Percentiles rank a stretch among this genome's conserved stretches.
Evolutionary conservation across 2,797 vertebrate genomes (phyloP).

Genomic region (Odontamblyopus rebecca): DNA sequence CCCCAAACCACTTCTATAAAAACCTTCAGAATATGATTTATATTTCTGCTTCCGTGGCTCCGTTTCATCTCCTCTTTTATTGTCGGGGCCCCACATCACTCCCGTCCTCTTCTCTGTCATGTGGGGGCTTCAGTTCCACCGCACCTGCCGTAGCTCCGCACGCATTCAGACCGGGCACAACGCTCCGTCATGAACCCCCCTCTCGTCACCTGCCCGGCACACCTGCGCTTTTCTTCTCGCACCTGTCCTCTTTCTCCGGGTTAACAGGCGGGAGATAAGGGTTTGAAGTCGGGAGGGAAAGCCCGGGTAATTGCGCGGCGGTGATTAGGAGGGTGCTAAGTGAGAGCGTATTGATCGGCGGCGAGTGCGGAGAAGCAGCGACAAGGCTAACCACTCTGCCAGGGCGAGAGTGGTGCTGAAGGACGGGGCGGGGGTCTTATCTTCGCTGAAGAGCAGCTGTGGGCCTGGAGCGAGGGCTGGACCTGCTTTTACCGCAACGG

Average conservation of each 20-base stretch:
- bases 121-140: not conserved
- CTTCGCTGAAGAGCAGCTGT: conserved; percentile 26
- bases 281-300: conserved; percentile 34
- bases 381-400: conserved; percentile 11
- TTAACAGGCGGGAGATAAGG: conserved; percentile 44
- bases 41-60: not conserved
- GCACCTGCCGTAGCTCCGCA: not conserved
- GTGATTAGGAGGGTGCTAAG: conserved; percentile 39
- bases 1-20: not conserved
- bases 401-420: conserved; percentile 22
- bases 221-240: conserved; percentile 55
- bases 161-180: too few species aligned
- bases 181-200: conserved; percentile 52
- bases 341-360: conserved; percentile 42
- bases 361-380: conserved; percentile 14
- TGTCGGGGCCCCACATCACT: too few species aligned
- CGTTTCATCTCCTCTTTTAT: not conserved
- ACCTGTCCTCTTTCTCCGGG: conserved; percentile 30
- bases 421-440: conserved; percentile 27
- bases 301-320: conserved; percentile 42
- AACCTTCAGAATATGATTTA: not conserved
- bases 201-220: conserved; percentile 50
- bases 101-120: not conserved
- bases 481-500: too few species aligned
- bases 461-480: not conserved